Evolutionary conservation across 2,113 vertebrate species (phyloP).

Genomic region (Saimiri boliviensis): DNA sequence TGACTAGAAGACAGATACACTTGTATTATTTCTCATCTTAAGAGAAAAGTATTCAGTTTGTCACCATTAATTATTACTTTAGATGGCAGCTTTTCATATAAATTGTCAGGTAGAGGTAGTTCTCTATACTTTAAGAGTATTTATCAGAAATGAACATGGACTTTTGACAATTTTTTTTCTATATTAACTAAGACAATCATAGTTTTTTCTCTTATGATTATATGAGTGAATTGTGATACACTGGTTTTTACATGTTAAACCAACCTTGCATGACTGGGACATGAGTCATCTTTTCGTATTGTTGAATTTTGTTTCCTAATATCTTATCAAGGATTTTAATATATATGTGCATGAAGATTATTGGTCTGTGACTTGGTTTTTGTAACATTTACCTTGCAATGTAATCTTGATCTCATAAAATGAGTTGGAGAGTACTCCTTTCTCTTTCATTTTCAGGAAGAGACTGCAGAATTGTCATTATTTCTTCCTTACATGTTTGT

Average conservation of each 20-base stretch:
- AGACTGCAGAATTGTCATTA: neutral
- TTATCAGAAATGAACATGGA: neutral
- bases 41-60: neutral
- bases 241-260: neutral
- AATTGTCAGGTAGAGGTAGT: neutral
- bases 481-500: neutral
- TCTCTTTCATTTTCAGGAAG: neutral
- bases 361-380: neutral
- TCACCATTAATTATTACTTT: neutral
- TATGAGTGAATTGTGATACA: neutral
- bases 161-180: neutral
- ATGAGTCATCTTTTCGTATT: neutral
- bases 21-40: neutral
- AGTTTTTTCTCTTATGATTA: neutral
- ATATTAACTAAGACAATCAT: neutral
- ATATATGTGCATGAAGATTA: neutral
- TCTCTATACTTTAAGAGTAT: neutral
- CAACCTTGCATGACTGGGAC: neutral
- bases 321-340: neutral
- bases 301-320: neutral
- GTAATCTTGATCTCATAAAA: neutral
- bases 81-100: neutral
- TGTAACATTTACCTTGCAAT: neutral
- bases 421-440: fast-evolving
- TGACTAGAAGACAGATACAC: neutral